Conservation (phyloP, 2,888 invertebrate genomes). For the Seira musarum region DNA sequence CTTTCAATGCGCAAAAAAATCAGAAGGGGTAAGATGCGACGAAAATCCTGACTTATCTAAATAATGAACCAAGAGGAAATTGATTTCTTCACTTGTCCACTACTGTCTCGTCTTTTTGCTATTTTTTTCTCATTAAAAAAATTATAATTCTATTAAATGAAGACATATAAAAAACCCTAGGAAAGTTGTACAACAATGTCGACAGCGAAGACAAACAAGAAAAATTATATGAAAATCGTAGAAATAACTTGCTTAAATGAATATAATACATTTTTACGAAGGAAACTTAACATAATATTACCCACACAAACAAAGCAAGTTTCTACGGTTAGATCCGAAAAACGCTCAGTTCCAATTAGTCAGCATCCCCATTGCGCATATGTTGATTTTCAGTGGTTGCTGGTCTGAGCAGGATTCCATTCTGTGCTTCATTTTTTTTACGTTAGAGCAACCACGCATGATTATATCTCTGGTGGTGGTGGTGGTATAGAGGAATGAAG, state of each 20-base stretch:
- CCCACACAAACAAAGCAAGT: background rate
- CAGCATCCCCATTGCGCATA: conserved; percentile 58
- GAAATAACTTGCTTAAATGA: too few relatives aligned
- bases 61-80: conserved; percentile 36
- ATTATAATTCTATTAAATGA: conserved; percentile 35
- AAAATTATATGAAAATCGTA: conserved; percentile 4
- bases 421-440: background rate
- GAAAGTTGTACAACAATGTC: conserved; percentile 26
- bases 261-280: too few relatives aligned
- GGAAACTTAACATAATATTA: too few relatives aligned
- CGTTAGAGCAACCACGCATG: conserved; percentile 38
- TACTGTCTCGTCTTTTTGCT: conserved; percentile 16
- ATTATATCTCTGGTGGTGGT: conserved; percentile 16
- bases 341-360: conserved; percentile 47
- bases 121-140: background rate
- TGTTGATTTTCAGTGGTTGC: conserved; percentile 27
- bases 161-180: conserved; percentile 21
- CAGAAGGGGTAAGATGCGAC: too few relatives aligned
- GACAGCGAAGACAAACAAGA: conserved; percentile 23
- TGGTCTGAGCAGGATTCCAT: conserved; percentile 37
- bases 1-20: too few relatives aligned
- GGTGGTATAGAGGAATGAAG: too few relatives aligned
- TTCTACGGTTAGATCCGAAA: conserved; percentile 23
- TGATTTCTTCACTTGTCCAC: conserved; percentile 54
- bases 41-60: background rate